Evolutionary conservation across 2,113 vertebrate species (phyloP).

Genomic region (Tympanuchus pallidicinctus): DNA sequence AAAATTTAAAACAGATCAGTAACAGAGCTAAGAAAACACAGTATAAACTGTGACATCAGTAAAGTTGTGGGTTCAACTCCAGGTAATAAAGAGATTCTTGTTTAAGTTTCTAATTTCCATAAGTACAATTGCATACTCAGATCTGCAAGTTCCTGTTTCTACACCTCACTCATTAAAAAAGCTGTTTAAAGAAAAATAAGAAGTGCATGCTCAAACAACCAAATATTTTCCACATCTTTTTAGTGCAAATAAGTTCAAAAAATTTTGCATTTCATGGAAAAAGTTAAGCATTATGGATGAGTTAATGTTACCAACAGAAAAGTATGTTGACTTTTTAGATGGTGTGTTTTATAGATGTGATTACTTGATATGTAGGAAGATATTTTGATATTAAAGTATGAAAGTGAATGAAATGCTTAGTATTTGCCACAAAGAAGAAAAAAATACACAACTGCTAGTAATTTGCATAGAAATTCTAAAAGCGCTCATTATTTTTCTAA

Average conservation of each 20-base stretch:
- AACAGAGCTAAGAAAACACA: not conserved
- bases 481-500: not conserved
- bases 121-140: not conserved
- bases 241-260: not conserved
- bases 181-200: not conserved
- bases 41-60: not conserved
- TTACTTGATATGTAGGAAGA: not conserved
- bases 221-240: not conserved
- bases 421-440: not conserved
- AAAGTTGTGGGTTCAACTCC: not conserved
- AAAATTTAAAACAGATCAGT: not conserved
- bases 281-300: not conserved
- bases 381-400: not conserved
- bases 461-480: not conserved
- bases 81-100: not conserved
- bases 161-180: not conserved
- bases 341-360: not conserved
- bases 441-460: not conserved
- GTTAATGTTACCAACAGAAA: not conserved
- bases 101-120: not conserved
- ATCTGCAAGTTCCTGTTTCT: not conserved
- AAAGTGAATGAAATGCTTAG: slow-evolving; percentile 1
- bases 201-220: not conserved
- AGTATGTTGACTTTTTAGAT: not conserved
- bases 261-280: not conserved